phyloP scores from a whole-genome alignment of 2,888 invertebrate species.

The Epinotia nisella region DNA sequence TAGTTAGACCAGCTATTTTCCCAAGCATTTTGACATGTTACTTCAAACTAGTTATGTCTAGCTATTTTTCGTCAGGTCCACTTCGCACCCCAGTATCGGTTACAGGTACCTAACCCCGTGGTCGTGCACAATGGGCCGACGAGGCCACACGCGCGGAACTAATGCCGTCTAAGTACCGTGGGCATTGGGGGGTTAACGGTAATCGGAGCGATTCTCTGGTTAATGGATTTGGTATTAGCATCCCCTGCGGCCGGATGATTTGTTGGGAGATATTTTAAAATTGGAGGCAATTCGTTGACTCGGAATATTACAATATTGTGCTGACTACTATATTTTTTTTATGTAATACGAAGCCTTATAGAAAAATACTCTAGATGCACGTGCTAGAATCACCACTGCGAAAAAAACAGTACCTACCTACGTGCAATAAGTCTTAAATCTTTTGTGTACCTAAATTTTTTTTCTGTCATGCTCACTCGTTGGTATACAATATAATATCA shows the following conservation, averaged over 20 bases:
- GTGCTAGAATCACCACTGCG: too few relatives aligned
- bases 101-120: slow-evolving; percentile 47
- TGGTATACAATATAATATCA: not conserved
- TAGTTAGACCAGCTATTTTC: too few relatives aligned
- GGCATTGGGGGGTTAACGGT: slow-evolving; percentile 63
- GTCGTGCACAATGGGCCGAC: slow-evolving; percentile 58
- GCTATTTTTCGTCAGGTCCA: not conserved
- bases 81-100: slow-evolving; percentile 50
- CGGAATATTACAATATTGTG: not conserved
- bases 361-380: too few relatives aligned
- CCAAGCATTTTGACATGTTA: not conserved
- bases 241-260: slow-evolving; percentile 6
- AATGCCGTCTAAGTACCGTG: slow-evolving; percentile 68
- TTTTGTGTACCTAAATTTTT: too few relatives aligned
- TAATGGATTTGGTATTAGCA: slow-evolving; percentile 59
- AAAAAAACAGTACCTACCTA: too few relatives aligned
- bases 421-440: too few relatives aligned
- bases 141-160: slow-evolving; percentile 74
- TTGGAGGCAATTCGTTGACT: not conserved
- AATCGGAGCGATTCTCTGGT: slow-evolving; percentile 65
- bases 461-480: too few relatives aligned
- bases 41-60: not conserved
- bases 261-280: slow-evolving; percentile 12
- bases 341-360: too few relatives aligned
- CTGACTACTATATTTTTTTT: too few relatives aligned